Percentiles rank a stretch among this genome's conserved stretches.
Evolutionary conservation across 2,888 invertebrate species (phyloP).

Genomic region (Hanleya hanleyi): DNA sequence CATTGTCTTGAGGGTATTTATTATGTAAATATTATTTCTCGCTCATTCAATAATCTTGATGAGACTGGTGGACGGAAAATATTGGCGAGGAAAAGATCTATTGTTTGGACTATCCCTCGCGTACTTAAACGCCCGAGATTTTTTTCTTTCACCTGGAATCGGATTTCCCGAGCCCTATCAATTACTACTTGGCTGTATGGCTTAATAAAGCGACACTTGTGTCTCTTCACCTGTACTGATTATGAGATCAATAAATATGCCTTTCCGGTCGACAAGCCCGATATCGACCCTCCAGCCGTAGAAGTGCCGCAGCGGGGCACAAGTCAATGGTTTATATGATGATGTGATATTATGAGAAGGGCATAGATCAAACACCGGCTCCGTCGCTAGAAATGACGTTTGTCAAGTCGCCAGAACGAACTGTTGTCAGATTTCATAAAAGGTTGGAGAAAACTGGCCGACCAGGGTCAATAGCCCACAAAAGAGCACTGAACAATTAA

Average conservation of each 20-base stretch:
- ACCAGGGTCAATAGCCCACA: background rate
- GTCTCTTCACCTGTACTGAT: background rate
- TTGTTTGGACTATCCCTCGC: no score
- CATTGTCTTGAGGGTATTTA: no score
- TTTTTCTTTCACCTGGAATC: no score
- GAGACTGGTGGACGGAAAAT: no score
- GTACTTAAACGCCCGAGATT: no score
- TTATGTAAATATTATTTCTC: no score
- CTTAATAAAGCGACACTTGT: slow-evolving; percentile 3
- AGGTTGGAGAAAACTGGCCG: background rate
- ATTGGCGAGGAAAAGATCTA: no score
- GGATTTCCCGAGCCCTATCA: background rate
- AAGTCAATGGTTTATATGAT: slow-evolving; percentile 5
- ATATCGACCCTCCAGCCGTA: background rate
- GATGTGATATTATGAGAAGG: background rate
- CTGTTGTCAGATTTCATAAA: slow-evolving; percentile 9
- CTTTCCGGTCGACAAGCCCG: background rate
- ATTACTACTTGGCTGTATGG: background rate
- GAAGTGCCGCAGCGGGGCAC: background rate
- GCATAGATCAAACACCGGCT: background rate
- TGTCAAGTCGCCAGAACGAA: background rate
- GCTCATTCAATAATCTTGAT: no score
- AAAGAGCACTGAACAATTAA: background rate
- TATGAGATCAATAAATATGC: background rate
- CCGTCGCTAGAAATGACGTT: background rate